Evolutionary conservation across 2,797 vertebrate genomes (phyloP).

Genomic region (Melanogrammus aeglefinus): DNA sequence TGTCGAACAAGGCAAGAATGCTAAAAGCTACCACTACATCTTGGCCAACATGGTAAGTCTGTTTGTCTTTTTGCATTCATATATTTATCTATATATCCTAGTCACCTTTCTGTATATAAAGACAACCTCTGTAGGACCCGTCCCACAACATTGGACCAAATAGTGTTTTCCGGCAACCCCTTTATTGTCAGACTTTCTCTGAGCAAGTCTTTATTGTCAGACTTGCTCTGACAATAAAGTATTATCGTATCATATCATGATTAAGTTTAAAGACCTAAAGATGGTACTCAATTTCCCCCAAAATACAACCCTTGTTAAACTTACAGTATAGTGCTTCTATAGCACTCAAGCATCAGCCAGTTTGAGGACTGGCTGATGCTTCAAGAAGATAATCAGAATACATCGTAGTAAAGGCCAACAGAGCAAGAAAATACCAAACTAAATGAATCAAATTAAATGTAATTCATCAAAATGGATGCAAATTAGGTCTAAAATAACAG

Average conservation of each 20-base stretch:
- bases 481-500: not conserved
- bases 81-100: not conserved
- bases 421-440: conserved; percentile 9
- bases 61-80: not conserved
- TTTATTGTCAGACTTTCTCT: too few relatives aligned
- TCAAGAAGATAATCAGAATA: not conserved
- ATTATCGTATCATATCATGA: too few relatives aligned
- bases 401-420: not conserved
- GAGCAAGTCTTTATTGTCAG: too few relatives aligned
- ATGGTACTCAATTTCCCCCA: not conserved
- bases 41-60: conserved; percentile 94
- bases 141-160: not conserved
- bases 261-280: not conserved
- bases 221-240: too few relatives aligned
- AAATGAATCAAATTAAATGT: not conserved
- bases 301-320: not conserved
- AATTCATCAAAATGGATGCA: not conserved
- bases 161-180: not conserved
- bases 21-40: conserved; percentile 98
- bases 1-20: conserved; percentile 91
- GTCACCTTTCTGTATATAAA: not conserved
- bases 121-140: not conserved
- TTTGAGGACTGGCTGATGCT: not conserved
- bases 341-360: not conserved
- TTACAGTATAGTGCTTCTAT: not conserved